Evolutionary conservation across 1,140 invertebrate genomes (phyloP).

Genomic region (Neotoxoptera formosana): DNA sequence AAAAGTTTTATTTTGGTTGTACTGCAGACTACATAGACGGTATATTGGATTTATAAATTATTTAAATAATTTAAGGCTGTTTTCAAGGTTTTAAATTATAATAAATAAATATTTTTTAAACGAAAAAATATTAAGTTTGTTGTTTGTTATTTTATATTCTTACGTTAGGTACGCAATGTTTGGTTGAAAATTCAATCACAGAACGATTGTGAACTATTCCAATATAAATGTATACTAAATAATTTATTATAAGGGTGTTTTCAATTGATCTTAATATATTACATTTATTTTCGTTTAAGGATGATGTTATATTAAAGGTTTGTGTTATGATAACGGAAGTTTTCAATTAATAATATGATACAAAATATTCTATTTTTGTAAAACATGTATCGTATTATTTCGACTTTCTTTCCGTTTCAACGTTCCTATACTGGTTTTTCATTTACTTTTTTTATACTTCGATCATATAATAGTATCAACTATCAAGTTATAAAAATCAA

Average conservation of each 20-base stretch:
- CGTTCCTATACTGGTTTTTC: not conserved
- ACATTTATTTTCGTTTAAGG: constrained; percentile 29
- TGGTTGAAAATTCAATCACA: not conserved
- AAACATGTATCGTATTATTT: not conserved
- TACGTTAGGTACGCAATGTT: not conserved
- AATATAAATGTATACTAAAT: not conserved
- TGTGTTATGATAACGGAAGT: constrained; percentile 3
- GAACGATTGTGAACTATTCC: not conserved
- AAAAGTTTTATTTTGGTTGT: not conserved
- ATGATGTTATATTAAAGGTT: not conserved
- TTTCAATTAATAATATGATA: constrained; percentile 1
- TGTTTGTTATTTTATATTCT: not conserved
- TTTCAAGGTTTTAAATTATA: not conserved
- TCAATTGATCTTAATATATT: constrained; percentile 40
- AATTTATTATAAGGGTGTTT: constrained; percentile 4
- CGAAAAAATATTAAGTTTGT: not conserved
- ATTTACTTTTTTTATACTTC: not conserved
- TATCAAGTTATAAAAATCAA: not conserved
- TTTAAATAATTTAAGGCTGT: not conserved
- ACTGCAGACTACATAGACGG: not conserved
- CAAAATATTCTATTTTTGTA: not conserved
- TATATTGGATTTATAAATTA: not conserved
- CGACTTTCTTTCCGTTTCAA: not conserved
- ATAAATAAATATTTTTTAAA: not conserved
- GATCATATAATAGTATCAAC: not conserved